phyloP scores from a whole-genome alignment of 2,113 vertebrate genomes.

The Cebus imitator region DNA sequence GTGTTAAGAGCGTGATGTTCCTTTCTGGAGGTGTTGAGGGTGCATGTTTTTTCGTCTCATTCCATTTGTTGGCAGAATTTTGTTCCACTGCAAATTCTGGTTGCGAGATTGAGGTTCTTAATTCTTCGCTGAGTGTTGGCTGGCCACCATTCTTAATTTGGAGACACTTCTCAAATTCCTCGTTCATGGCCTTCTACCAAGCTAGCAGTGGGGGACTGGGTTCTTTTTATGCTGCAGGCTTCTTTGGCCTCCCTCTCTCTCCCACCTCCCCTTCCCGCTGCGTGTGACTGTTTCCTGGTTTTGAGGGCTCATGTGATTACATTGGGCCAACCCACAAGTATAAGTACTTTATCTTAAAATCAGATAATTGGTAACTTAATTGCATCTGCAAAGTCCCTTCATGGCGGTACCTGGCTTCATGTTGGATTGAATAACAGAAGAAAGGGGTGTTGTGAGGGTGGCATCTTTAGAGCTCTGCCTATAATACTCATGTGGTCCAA shows the following conservation, averaged over 20 bases:
- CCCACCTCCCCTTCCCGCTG: background rate
- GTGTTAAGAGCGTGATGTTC: rapidly evolving
- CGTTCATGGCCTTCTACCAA: background rate
- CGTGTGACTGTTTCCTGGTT: rapidly evolving
- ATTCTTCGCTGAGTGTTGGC: background rate
- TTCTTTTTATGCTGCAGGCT: background rate
- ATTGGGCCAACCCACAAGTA: background rate
- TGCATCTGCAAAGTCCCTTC: background rate
- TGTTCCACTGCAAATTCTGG: background rate
- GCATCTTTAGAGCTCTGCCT: background rate
- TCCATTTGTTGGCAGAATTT: no score
- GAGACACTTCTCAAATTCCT: rapidly evolving
- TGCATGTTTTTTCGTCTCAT: background rate
- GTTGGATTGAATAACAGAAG: no score
- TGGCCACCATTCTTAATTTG: background rate
- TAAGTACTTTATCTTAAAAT: no score
- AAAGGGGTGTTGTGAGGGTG: no score
- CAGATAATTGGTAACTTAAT: background rate
- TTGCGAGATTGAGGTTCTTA: background rate
- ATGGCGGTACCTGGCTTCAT: rapidly evolving
- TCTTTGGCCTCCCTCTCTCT: no score
- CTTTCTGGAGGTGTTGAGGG: background rate
- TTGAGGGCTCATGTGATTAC: background rate
- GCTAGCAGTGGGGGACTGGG: no score
- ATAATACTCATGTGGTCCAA: background rate